Evolutionary conservation across 2,888 invertebrate species (phyloP).

Genomic region (Brachylomia viminalis): DNA sequence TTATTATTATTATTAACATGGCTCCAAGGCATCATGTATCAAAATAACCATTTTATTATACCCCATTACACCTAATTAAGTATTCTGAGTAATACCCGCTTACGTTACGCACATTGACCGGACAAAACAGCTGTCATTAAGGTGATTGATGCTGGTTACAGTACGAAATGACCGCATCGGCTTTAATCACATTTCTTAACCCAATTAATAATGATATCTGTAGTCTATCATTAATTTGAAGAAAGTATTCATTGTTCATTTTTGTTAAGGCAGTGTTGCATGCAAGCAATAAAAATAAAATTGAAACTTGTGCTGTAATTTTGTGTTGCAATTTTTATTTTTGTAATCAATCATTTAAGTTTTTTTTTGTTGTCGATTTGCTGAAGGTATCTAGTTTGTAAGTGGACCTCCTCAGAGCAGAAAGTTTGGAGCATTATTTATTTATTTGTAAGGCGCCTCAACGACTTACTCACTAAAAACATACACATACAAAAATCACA

Average conservation of each 20-base stretch:
- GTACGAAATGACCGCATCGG: constrained; percentile 58
- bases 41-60: constrained; percentile 58
- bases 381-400: background rate
- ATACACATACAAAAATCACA: no score
- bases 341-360: constrained; percentile 24
- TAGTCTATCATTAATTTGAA: constrained; percentile 82
- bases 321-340: constrained; percentile 18
- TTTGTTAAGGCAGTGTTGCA: constrained; percentile 65
- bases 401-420: background rate
- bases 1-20: no score
- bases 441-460: no score
- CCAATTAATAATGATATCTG: constrained; percentile 87
- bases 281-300: background rate
- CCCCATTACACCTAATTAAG: constrained; percentile 66
- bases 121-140: constrained; percentile 66
- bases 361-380: background rate
- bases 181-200: constrained; percentile 83
- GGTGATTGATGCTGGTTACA: constrained; percentile 63
- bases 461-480: no score
- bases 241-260: constrained; percentile 79
- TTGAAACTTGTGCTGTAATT: background rate
- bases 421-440: background rate
- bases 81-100: constrained; percentile 58
- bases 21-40: constrained; percentile 55
- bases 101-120: constrained; percentile 64